A percentile compares a stretch with the other conserved stretches of the same genome.
Evolutionary conservation across 2,113 vertebrate species (phyloP).

Genomic region (Spea multiplicata): DNA sequence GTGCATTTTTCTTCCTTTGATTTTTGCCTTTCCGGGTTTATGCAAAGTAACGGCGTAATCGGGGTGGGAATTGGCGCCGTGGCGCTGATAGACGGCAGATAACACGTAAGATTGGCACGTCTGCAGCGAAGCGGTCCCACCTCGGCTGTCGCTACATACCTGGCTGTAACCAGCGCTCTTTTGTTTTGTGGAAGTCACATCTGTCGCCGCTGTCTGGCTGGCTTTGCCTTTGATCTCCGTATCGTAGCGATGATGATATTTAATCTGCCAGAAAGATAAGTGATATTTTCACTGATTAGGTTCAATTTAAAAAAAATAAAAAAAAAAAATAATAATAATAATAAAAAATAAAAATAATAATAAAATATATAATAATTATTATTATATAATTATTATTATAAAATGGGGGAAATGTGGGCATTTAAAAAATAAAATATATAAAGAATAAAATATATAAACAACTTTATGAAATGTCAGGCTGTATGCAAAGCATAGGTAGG

Average conservation of each 20-base stretch:
- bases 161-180: conserved; percentile 72
- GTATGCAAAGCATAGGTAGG: too few relatives aligned
- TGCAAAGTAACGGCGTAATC: not conserved
- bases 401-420: too few relatives aligned
- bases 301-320: too few relatives aligned
- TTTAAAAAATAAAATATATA: too few relatives aligned
- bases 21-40: not conserved
- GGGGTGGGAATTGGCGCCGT: not conserved
- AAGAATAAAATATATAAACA: too few relatives aligned
- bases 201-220: conserved; percentile 68
- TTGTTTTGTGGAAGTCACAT: conserved; percentile 65
- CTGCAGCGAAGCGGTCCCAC: not conserved
- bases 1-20: conserved; percentile 1
- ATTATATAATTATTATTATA: too few relatives aligned
- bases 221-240: conserved; percentile 83
- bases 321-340: too few relatives aligned
- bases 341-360: too few relatives aligned
- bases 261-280: conserved; percentile 50
- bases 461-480: too few relatives aligned
- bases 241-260: conserved; percentile 71
- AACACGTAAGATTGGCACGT: not conserved
- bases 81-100: not conserved
- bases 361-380: too few relatives aligned
- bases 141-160: conserved; percentile 56
- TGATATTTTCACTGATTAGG: not conserved